Conservation (phyloP, 2,797 vertebrate species). For the Helicolenus hilgendorfi region DNA sequence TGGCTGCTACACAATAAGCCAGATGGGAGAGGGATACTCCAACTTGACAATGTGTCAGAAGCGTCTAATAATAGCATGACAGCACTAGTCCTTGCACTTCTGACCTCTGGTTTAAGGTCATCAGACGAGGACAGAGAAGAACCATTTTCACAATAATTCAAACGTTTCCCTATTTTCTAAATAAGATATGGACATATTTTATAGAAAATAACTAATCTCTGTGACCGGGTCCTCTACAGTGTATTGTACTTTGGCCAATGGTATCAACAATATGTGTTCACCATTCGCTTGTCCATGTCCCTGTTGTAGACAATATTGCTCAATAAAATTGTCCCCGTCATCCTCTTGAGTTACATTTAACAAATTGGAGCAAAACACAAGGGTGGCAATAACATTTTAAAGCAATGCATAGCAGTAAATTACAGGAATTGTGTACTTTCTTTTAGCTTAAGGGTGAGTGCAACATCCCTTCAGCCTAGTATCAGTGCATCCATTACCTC, state of each 20-base stretch:
- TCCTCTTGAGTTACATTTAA: not conserved
- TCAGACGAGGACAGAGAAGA: not conserved
- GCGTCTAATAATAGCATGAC: slow-evolving; percentile 19
- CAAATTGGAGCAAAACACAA: slow-evolving; percentile 2
- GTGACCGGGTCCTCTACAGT: not conserved
- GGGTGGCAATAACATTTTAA: not conserved
- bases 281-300: not conserved
- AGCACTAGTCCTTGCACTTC: not conserved
- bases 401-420: not conserved
- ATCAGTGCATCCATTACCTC: not conserved
- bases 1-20: slow-evolving; percentile 8
- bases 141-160: not conserved
- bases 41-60: slow-evolving; percentile 8
- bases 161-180: not conserved
- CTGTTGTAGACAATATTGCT: not conserved
- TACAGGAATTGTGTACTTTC: not conserved
- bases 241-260: not conserved
- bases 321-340: not conserved
- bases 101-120: slow-evolving; percentile 13
- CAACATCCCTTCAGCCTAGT: not conserved
- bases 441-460: not conserved
- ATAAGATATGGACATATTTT: not conserved
- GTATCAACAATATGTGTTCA: not conserved
- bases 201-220: not conserved
- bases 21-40: slow-evolving; percentile 10